A percentile compares a stretch with the other conserved stretches of the same genome.
phyloP scores from a whole-genome alignment of 1,140 invertebrate genomes.

The Tetragonula clypearis region DNA sequence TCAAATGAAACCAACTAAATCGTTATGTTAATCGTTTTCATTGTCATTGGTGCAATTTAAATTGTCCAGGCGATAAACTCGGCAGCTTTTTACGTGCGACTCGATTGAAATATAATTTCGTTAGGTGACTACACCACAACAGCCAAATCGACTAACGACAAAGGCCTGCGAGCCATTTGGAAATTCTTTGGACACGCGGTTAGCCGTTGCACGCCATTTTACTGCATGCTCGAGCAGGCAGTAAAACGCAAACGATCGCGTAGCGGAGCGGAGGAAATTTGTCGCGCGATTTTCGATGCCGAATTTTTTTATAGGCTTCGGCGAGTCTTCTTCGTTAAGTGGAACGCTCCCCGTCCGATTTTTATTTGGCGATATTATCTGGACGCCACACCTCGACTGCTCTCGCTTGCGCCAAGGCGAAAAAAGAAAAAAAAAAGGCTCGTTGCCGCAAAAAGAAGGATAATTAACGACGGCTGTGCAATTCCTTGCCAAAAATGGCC shows the following conservation, averaged over 20 bases:
- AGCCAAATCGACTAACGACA: too few relatives aligned
- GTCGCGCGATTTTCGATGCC: background rate
- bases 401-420: background rate
- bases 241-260: background rate
- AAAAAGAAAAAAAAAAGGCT: conserved; percentile 10
- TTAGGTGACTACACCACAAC: too few relatives aligned
- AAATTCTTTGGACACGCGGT: too few relatives aligned
- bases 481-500: conserved; percentile 48
- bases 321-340: conserved; percentile 3
- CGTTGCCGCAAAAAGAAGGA: conserved; percentile 25
- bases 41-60: background rate
- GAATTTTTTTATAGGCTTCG: conserved; percentile 13
- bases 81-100: background rate
- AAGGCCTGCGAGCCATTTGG: too few relatives aligned
- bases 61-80: background rate
- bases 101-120: too few relatives aligned
- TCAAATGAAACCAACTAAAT: too few relatives aligned
- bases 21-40: too few relatives aligned
- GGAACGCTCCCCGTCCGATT: background rate
- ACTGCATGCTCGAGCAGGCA: too few relatives aligned
- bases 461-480: conserved; percentile 49
- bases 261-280: background rate
- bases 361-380: background rate
- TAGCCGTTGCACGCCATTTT: background rate
- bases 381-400: conserved; percentile 32